Evolutionary conservation across 2,888 invertebrate genomes (phyloP).

Genomic region (Stictocephala bisonia): DNA sequence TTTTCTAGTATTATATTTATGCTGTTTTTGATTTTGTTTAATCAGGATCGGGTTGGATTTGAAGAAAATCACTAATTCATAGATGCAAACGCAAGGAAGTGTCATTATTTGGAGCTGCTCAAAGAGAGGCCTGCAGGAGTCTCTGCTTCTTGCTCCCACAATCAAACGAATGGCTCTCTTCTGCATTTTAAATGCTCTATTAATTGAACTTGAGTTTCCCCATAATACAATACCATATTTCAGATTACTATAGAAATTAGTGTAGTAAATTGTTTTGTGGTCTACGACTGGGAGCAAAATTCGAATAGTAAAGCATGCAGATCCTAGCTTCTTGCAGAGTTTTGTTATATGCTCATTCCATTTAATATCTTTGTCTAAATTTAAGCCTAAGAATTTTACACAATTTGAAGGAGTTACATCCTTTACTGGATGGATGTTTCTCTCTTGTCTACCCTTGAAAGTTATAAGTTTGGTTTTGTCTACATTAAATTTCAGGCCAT

Average conservation of each 20-base stretch:
- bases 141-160: not conserved
- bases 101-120: not conserved
- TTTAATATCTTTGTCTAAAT: not conserved
- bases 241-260: not conserved
- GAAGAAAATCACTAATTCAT: not conserved
- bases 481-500: not conserved
- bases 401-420: no score
- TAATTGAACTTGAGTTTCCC: not conserved
- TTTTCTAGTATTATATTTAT: not conserved
- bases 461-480: not conserved
- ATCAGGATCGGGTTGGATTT: not conserved
- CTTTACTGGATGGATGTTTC: not conserved
- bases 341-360: not conserved
- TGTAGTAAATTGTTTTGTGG: not conserved
- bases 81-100: not conserved
- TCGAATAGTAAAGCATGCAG: not conserved
- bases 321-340: not conserved
- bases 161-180: not conserved
- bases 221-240: not conserved
- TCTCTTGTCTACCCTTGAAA: not conserved
- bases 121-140: not conserved
- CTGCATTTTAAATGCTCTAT: slow-evolving; percentile 2
- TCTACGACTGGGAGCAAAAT: slow-evolving; percentile 1
- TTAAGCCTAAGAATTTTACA: not conserved
- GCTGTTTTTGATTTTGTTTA: not conserved